Evolutionary conservation across 2,797 vertebrate species (phyloP).

Genomic region (Nannoperca australis): DNA sequence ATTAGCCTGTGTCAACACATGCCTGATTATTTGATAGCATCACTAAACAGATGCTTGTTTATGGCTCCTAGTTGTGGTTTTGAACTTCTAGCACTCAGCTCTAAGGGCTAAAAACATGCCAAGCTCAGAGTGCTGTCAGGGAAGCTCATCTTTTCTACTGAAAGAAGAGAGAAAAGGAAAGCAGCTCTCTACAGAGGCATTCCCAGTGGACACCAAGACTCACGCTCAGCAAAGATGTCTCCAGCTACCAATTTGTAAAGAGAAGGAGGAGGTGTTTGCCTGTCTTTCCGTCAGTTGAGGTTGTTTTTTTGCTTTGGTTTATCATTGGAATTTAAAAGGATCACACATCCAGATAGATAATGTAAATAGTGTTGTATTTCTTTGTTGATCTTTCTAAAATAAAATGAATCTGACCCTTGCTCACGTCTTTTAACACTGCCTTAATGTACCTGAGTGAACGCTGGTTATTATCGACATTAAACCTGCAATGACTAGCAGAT

Average conservation of each 20-base stretch:
- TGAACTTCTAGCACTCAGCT: slow-evolving; percentile 52
- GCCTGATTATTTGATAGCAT: neutral
- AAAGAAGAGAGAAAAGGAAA: slow-evolving; percentile 48
- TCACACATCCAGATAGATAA: slow-evolving; percentile 12
- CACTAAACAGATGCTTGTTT: slow-evolving; percentile 52
- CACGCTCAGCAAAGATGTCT: slow-evolving; percentile 50
- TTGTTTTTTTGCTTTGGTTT: slow-evolving; percentile 10
- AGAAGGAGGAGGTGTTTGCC: slow-evolving; percentile 45
- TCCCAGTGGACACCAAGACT: slow-evolving; percentile 64
- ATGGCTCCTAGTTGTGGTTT: slow-evolving; percentile 44
- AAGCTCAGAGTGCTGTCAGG: slow-evolving; percentile 57
- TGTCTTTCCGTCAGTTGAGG: slow-evolving; percentile 42
- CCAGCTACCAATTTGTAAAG: slow-evolving; percentile 68
- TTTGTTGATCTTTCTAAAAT: slow-evolving; percentile 2
- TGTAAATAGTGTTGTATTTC: neutral
- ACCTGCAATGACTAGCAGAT: neutral
- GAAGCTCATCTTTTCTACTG: slow-evolving; percentile 42
- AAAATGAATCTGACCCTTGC: neutral
- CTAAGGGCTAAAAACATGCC: slow-evolving; percentile 56
- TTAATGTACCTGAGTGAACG: neutral
- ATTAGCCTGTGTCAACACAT: slow-evolving; percentile 48
- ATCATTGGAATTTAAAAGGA: slow-evolving; percentile 18
- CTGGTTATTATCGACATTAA: too few relatives aligned
- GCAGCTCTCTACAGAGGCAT: slow-evolving; percentile 42
- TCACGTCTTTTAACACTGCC: neutral